Evolutionary conservation across 1,140 invertebrate genomes (phyloP), one percentile per base, ranked within the genome.

Genomic region (Neuroterus valhalla): DNA sequence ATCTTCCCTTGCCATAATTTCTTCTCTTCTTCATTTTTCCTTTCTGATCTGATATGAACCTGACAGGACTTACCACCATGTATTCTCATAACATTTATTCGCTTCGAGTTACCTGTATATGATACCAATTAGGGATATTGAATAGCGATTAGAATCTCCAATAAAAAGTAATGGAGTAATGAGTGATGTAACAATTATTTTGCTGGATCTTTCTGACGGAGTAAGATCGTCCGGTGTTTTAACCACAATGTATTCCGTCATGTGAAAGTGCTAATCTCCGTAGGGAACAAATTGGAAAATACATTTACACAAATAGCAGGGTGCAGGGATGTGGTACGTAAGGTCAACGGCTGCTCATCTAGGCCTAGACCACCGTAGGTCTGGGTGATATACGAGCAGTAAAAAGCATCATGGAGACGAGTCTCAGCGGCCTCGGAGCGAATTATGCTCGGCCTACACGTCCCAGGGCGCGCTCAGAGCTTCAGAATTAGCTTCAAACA

Each of bases 351-450:
- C 69, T 66, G 66, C 26, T 31, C 31, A 66, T 45, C 3, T 8
- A 45, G 38, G 74, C 17, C 38, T 68, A 68, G 77, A 79, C 70
- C 78, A 71, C 71, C 71, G 26, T 50, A 62, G 66, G 66, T 42
- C 55, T 62, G 45, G 68, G 71, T 81, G 77, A 81, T 82, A 81
- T 81, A 82, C 70, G 77, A 77, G 73, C 78, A 79, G 70, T 81
- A 82, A 82, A 82, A 79, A 79, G 70, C 75, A 74, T 81, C 76
- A 72, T 71, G 74, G 66, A 68, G 66, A 74, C 31, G 31, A 38
- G 50, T 67, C 62, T 44, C 23, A 17, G 72, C 48, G 45, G 68
- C 17, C 21, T 68, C 42, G 48, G 31, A 26, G 69, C 69, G 14
- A 75, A 66, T 71, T 71, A 71, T 48, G 52, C 44, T 43, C 52